phyloP scores from a whole-genome alignment of 2,113 vertebrate genomes.

The Chamaetylas fuelleborni region DNA sequence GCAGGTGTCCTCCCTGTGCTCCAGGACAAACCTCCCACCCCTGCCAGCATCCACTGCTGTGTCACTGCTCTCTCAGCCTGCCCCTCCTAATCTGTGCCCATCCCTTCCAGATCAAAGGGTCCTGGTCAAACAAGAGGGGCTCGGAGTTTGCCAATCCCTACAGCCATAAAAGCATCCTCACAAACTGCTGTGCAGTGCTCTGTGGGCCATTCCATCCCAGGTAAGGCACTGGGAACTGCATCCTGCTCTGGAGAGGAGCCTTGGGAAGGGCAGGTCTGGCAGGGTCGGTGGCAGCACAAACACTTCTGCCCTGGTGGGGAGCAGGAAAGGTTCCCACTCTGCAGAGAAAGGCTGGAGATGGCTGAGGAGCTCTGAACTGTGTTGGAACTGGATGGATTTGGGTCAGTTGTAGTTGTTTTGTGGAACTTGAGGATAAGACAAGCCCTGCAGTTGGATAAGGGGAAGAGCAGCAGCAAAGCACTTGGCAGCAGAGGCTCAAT shows the following conservation, averaged over 20 bases:
- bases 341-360: background rate
- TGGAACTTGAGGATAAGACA: background rate
- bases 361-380: accelerated
- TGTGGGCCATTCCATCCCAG: slow-evolving; percentile 94
- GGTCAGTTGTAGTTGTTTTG: background rate
- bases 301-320: accelerated
- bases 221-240: slow-evolving; percentile 53
- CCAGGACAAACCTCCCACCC: background rate
- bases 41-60: accelerated
- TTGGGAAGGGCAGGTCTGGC: background rate
- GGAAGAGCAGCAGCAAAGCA: background rate
- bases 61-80: accelerated
- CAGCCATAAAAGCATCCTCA: slow-evolving; percentile 90
- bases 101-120: slow-evolving; percentile 88
- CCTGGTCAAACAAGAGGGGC: slow-evolving; percentile 91
- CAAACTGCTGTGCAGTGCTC: slow-evolving; percentile 93
- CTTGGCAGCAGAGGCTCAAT: background rate
- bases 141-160: slow-evolving; percentile 90
- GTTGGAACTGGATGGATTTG: background rate
- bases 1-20: background rate
- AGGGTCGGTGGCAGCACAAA: accelerated
- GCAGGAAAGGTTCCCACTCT: background rate
- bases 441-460: accelerated
- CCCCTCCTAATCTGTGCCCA: background rate
- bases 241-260: background rate